Conservation (phyloP, 2,113 vertebrate genomes). For the Pristiophorus japonicus region DNA sequence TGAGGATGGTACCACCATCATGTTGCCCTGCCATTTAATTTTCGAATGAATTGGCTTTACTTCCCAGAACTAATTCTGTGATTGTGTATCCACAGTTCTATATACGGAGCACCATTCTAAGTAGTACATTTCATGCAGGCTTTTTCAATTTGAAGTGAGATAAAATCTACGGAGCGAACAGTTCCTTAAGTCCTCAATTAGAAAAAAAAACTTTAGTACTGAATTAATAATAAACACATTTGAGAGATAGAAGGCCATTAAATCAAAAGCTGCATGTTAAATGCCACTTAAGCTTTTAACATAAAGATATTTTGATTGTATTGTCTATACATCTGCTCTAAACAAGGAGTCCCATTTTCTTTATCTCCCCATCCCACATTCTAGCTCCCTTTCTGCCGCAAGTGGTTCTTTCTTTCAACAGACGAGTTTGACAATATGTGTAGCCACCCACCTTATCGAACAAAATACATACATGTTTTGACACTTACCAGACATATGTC, state of each 20-base stretch:
- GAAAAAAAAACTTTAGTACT: neutral
- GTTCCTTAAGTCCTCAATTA: neutral
- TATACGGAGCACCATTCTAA: neutral
- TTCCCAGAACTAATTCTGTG: neutral
- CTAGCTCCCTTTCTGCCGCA: neutral
- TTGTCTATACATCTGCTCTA: neutral
- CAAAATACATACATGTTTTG: too few relatives aligned
- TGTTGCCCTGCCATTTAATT: neutral
- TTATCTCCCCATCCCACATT: neutral
- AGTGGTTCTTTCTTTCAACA: neutral
- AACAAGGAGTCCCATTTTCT: neutral
- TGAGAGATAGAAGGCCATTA: neutral
- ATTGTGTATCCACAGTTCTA: neutral
- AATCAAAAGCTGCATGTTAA: neutral
- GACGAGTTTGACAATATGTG: neutral
- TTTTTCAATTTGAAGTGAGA: neutral
- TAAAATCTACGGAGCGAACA: neutral
- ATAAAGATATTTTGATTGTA: neutral
- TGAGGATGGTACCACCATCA: neutral
- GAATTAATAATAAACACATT: neutral
- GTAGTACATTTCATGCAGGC: neutral
- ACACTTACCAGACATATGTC: neutral
- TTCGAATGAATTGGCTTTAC: neutral
- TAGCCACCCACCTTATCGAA: neutral
- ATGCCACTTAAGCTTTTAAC: neutral